Conservation (phyloP, 2,888 invertebrate species). For the Sinopyrophorus schimmeli region DNA sequence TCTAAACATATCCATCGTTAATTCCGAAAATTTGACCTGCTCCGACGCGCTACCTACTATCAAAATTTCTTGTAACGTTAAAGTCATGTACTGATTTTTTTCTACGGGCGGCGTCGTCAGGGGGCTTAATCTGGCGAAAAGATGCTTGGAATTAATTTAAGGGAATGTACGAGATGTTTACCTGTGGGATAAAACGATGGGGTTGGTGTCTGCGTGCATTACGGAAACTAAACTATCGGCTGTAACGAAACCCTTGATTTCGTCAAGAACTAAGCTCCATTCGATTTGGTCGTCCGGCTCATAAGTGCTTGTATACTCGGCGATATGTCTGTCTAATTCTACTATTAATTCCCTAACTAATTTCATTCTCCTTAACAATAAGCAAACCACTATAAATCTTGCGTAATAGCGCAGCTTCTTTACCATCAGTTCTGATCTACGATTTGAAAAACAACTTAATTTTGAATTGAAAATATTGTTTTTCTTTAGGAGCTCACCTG, state of each 20-base stretch:
- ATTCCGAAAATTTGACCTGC: slow-evolving; percentile 94
- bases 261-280: slow-evolving; percentile 92
- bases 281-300: slow-evolving; percentile 97
- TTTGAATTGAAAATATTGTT: too few relatives aligned
- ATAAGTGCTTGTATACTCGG: slow-evolving; percentile 93
- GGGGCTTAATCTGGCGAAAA: slow-evolving; percentile 73
- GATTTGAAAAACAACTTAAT: too few relatives aligned
- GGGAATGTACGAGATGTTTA: slow-evolving; percentile 45
- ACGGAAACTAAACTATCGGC: slow-evolving; percentile 90
- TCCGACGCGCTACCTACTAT: slow-evolving; percentile 92
- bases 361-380: slow-evolving; percentile 91
- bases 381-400: slow-evolving; percentile 93
- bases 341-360: slow-evolving; percentile 88
- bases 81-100: slow-evolving; percentile 81
- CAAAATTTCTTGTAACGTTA: slow-evolving; percentile 89
- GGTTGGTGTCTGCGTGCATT: slow-evolving; percentile 82
- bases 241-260: slow-evolving; percentile 92
- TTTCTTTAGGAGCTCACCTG: slow-evolving; percentile 57
- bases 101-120: slow-evolving; percentile 86
- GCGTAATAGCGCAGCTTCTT: slow-evolving; percentile 95
- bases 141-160: too few relatives aligned
- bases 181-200: slow-evolving; percentile 87
- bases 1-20: slow-evolving; percentile 97
- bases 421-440: slow-evolving; percentile 88
- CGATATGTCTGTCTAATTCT: slow-evolving; percentile 91